Evolutionary conservation across 2,888 invertebrate genomes (phyloP).

Genomic region (Acleris sparsana): DNA sequence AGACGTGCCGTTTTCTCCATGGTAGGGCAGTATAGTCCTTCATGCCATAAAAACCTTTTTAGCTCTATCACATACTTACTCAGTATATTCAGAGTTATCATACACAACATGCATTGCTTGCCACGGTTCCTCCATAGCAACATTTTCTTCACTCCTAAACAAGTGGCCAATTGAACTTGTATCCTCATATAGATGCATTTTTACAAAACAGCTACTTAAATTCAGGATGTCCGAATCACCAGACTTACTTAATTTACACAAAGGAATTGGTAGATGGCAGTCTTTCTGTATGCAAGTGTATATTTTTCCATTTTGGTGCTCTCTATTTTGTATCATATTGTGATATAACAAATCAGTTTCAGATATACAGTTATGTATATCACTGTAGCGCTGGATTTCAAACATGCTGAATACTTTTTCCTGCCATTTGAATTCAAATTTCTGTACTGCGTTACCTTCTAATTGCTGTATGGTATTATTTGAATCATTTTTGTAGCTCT

Average conservation of each 20-base stretch:
- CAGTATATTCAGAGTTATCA: slow-evolving; percentile 70
- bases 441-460: slow-evolving; percentile 50
- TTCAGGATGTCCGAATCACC: slow-evolving; percentile 38
- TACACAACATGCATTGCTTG: slow-evolving; percentile 69
- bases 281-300: slow-evolving; percentile 86
- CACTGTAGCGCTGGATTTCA: slow-evolving; percentile 84
- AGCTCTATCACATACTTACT: slow-evolving; percentile 58
- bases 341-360: slow-evolving; percentile 79
- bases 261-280: slow-evolving; percentile 66
- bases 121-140: slow-evolving; percentile 55
- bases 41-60: background rate
- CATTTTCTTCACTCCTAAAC: slow-evolving; percentile 61
- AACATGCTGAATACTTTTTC: slow-evolving; percentile 86
- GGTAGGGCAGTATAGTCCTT: background rate
- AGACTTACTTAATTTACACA: slow-evolving; percentile 46
- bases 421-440: slow-evolving; percentile 86
- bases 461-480: slow-evolving; percentile 46
- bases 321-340: slow-evolving; percentile 58
- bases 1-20: too few species aligned
- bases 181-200: slow-evolving; percentile 52
- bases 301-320: slow-evolving; percentile 58
- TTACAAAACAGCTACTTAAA: slow-evolving; percentile 53
- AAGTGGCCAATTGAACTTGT: slow-evolving; percentile 59
- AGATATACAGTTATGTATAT: slow-evolving; percentile 84
- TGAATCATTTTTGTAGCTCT: slow-evolving; percentile 58